Percentiles rank a stretch among this genome's conserved stretches.
Evolutionary conservation across 1,140 invertebrate genomes (phyloP).

Genomic region (Harpegnathos saltator): DNA sequence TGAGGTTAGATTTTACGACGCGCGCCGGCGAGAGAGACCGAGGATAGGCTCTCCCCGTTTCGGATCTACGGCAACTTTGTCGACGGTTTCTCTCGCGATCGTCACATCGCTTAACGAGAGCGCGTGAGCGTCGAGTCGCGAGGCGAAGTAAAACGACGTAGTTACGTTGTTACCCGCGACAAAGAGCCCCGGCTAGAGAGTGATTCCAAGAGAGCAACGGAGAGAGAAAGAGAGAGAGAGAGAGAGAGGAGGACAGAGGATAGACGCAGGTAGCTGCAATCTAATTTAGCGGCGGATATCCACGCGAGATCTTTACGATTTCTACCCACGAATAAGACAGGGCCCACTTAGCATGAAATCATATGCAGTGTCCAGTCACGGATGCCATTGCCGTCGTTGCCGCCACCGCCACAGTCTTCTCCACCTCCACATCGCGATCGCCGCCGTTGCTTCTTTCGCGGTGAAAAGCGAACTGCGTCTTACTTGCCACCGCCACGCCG

Average conservation of each 20-base stretch:
- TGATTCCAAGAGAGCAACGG: conserved; percentile 21
- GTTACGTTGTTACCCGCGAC: conserved; percentile 42
- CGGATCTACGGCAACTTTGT: conserved; percentile 16
- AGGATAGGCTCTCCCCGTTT: not conserved
- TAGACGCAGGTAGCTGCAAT: conserved; percentile 82
- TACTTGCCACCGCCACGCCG: conserved; percentile 55
- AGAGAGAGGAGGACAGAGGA: conserved; percentile 61
- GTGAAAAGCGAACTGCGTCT: conserved; percentile 74
- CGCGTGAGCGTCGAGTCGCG: conserved; percentile 55
- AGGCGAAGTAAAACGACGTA: conserved; percentile 54
- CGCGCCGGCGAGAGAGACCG: not conserved
- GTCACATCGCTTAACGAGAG: conserved; percentile 61
- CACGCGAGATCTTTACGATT: conserved; percentile 86
- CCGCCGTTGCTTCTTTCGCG: conserved; percentile 73
- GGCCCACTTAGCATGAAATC: conserved; percentile 84
- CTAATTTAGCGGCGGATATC: conserved; percentile 86
- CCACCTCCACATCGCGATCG: conserved; percentile 28
- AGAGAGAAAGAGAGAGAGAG: conserved; percentile 55
- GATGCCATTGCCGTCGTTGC: conserved; percentile 83
- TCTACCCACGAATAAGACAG: conserved; percentile 86
- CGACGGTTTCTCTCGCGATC: conserved; percentile 52
- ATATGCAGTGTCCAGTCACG: conserved; percentile 86
- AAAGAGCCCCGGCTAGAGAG: conserved; percentile 8
- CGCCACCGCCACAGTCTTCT: conserved; percentile 4
- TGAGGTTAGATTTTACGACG: conserved; percentile 54